Evolutionary conservation across 1,140 invertebrate species (phyloP), one percentile per base, ranked within the genome.

Genomic region (Trinorchestia longiramus): DNA sequence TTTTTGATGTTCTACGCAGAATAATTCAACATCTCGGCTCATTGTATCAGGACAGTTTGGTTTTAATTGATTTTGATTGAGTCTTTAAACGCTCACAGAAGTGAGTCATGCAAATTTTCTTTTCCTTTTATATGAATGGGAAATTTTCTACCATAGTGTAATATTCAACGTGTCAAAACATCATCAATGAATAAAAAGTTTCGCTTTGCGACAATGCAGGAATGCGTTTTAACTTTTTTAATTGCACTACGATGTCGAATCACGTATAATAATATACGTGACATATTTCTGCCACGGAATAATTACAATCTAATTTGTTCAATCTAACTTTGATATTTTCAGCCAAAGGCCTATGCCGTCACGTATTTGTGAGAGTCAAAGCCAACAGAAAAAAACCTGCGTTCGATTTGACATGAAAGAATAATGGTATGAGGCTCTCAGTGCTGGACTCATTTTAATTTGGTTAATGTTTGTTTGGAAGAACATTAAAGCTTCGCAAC

Each of bases 381-480:
- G 88, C 41, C 11, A 42, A 43, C 88, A 77, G 28, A 77, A 77
- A 77, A 15, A 77, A 91, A 40, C 42, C 11, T 42, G 88, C 88
- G 88, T 91, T 91, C 88, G 88, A 91, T 91, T 91, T 42, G 41
- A 15, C 43, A 91, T 91, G 88, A 15, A 17, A 91, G 41, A 91
- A 91, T 91, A 91, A 91, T 91, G 43, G 43, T 28, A 91, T 17
- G 43, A 42, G 62, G 43, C 41, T 15, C 88, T 91, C 41, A 42
- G 88, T 91, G 15, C 19, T 91, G 88, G 88, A 91, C 88, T 91
- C 88, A 91, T 91, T 91, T 91, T 91, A 91, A 91, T 91, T 91
- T 91, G 41, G 6, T 44, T 91, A 91, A 91, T 91, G 88, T 91
- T 91, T 91, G 88, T 91, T 91, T 91, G 88, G 88, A 91, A 91